Base-by-base conservation (phyloP, 2,113 vertebrate species). In the Platichthys flesus region DNA sequence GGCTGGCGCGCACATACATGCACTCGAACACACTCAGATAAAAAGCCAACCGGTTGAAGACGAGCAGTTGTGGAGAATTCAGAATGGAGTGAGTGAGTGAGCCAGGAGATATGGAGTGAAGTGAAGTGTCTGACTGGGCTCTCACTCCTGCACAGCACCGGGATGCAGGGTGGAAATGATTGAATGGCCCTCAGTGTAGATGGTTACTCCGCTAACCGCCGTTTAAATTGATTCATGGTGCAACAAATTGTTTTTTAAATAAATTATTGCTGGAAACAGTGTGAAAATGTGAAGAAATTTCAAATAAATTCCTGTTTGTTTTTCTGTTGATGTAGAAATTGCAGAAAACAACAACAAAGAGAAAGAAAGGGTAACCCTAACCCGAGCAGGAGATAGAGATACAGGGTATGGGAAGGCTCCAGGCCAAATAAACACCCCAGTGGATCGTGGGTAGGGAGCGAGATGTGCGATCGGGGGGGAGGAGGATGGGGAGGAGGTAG, bases 381-480 rank as follows among this genome's bases (percentile, higher is more conserved):
- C n/a, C n/a, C n/a, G 26, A 26, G 20, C 0, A 69, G 40, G 55
- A 59, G 45, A 61, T 45, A 24, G 24, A 78, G 31, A 26, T 58
- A 69, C 24, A 51, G n/a, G 65, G 72, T 72, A 31, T 89, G 87
- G 74, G 90, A 90, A 90, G 49, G 59, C 54, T 63, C 51, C 83
- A 92, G 87, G 81, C 73, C 75, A 2, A 70, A 67, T 67, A 89
- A 89, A 92, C 82, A 88, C 67, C 71, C 66, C 67, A 67, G 62
- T 80, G 86, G 51, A 88, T 65, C 20, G 15, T 86, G 89, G 82
- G 74, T 69, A 67, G 49, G n/a, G 47, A 42, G 49, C 0, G 4
- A 47, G 66, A 74, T 71, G 78, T 61, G 59, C 15, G 16, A 18
- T 15, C 1, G 5, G 28, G 28, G 31, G 31, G 31, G 31, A 23